Evolutionary conservation across 2,888 invertebrate species (phyloP).

Genomic region (Mesorhabditis belari): DNA sequence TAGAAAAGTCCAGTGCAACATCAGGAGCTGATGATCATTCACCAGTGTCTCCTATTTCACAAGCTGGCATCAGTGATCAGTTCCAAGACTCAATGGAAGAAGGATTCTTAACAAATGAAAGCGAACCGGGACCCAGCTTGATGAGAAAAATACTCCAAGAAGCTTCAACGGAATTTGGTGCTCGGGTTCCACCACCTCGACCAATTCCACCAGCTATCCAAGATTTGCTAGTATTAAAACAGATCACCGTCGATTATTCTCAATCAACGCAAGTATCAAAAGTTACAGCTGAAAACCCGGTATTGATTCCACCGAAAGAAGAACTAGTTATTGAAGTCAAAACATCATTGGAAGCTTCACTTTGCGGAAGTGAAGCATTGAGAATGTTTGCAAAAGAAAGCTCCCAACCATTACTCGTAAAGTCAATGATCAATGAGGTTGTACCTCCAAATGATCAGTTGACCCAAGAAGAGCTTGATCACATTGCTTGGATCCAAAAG

Average conservation of each 20-base stretch:
- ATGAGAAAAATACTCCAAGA: slow-evolving; percentile 9
- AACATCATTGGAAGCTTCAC: slow-evolving; percentile 3
- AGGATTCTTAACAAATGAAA: not conserved
- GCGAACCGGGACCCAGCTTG: not conserved
- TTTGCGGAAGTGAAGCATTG: slow-evolving; percentile 17
- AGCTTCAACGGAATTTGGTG: not conserved
- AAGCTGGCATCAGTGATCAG: no score
- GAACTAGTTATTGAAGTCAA: not conserved
- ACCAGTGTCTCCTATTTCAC: not conserved
- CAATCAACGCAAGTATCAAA: slow-evolving; percentile 15
- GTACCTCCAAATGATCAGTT: slow-evolving; percentile 4
- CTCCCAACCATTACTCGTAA: not conserved
- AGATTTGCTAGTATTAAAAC: slow-evolving; percentile 17
- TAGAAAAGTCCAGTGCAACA: not conserved
- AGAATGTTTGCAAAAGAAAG: not conserved
- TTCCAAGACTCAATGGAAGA: not conserved
- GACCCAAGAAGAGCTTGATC: slow-evolving; percentile 23
- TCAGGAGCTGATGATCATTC: not conserved
- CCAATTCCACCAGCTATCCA: slow-evolving; percentile 18
- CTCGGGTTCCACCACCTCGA: not conserved
- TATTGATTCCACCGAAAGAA: slow-evolving; percentile 3
- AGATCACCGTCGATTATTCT: slow-evolving; percentile 8
- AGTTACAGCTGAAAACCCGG: slow-evolving; percentile 1
- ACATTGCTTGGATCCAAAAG: slow-evolving; percentile 17
- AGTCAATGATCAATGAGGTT: not conserved